phyloP scores from a whole-genome alignment of 2,888 invertebrate genomes.

The Synergus itoensis region DNA sequence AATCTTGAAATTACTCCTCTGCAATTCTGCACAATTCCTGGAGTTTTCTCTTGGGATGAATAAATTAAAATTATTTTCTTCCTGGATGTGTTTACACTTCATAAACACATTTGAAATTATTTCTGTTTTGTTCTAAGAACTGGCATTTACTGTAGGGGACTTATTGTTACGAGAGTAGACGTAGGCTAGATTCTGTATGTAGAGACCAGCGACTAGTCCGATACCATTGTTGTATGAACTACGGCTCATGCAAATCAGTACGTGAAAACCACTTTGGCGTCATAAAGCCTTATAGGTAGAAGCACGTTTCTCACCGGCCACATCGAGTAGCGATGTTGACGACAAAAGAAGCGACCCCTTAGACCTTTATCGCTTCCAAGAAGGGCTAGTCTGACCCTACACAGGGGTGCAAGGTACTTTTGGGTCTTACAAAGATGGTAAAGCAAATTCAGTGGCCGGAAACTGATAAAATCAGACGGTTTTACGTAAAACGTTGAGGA shows the following conservation, averaged over 20 bases:
- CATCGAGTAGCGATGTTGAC: constrained; percentile 52
- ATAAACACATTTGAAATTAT: neutral
- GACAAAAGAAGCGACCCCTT: constrained; percentile 45
- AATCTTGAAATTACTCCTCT: too few relatives aligned
- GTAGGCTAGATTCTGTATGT: neutral
- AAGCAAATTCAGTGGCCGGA: constrained; percentile 21
- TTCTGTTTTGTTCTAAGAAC: constrained; percentile 1
- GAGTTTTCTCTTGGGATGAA: neutral
- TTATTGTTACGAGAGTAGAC: constrained; percentile 1
- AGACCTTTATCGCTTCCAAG: constrained; percentile 65
- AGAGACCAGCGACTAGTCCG: constrained; percentile 53
- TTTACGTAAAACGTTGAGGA: constrained; percentile 14
- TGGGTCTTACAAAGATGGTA: constrained; percentile 57
- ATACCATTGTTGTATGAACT: constrained; percentile 65
- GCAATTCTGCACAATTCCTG: too few relatives aligned
- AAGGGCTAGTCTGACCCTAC: constrained; percentile 56
- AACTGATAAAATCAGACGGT: constrained; percentile 25
- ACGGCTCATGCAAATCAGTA: constrained; percentile 68
- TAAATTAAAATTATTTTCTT: neutral
- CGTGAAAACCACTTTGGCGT: constrained; percentile 60
- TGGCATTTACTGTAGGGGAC: neutral
- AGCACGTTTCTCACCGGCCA: constrained; percentile 61
- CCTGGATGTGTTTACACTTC: neutral
- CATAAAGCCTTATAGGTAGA: constrained; percentile 70
- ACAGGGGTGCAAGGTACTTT: constrained; percentile 62